These are phyloP conservation scores for Mythimna albipuncta DNA, from an alignment of 2,888 invertebrate genomes.

Conservation along the genomic window DNA sequence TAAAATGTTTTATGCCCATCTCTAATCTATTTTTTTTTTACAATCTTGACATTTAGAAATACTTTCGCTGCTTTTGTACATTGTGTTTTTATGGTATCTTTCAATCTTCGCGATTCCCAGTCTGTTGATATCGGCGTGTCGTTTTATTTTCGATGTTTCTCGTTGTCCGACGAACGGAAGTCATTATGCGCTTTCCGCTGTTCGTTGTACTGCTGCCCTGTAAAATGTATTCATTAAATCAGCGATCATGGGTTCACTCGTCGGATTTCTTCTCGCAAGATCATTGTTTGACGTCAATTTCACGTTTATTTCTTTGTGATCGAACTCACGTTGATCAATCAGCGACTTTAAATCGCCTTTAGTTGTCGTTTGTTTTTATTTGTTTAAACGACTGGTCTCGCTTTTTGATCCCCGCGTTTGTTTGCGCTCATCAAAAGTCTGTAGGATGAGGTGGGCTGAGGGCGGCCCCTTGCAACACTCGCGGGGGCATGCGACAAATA, in stretches of 20 bases:
- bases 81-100: slow-evolving; percentile 58
- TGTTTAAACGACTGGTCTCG: slow-evolving; percentile 58
- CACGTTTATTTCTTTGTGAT: slow-evolving; percentile 62
- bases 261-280: slow-evolving; percentile 71
- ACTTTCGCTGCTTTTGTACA: slow-evolving; percentile 32
- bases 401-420: slow-evolving; percentile 61
- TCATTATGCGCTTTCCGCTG: slow-evolving; percentile 89
- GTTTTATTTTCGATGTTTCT: slow-evolving; percentile 86
- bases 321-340: slow-evolving; percentile 54
- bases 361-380: slow-evolving; percentile 53
- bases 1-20: neutral
- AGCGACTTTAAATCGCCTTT: slow-evolving; percentile 62
- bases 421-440: slow-evolving; percentile 64
- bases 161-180: slow-evolving; percentile 84
- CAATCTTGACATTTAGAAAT: slow-evolving; percentile 5
- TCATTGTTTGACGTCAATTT: slow-evolving; percentile 71
- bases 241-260: slow-evolving; percentile 77
- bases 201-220: slow-evolving; percentile 81
- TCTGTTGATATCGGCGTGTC: slow-evolving; percentile 65
- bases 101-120: slow-evolving; percentile 61
- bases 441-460: slow-evolving; percentile 66
- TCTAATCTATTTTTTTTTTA: neutral
- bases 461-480: slow-evolving; percentile 80
- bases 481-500: slow-evolving; percentile 83
- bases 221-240: slow-evolving; percentile 89